phyloP scores from a whole-genome alignment of 2,797 vertebrate genomes.

The Pampus argenteus region DNA sequence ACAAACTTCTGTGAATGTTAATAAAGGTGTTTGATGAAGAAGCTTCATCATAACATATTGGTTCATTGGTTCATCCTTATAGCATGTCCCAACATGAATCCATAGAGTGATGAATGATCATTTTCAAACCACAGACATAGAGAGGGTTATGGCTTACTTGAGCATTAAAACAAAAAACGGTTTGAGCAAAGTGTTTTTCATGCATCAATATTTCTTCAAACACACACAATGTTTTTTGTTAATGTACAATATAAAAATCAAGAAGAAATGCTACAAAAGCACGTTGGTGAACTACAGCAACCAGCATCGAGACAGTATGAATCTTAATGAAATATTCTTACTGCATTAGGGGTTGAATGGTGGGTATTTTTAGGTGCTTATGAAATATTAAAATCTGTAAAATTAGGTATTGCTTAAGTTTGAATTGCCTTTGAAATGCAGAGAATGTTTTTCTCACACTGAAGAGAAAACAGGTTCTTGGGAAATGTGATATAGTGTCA shows the following conservation, averaged over 20 bases:
- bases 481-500: neutral
- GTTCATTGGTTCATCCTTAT: slow-evolving; percentile 18
- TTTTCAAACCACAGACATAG: slow-evolving; percentile 3
- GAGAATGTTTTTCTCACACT: neutral
- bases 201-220: neutral
- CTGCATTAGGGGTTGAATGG: neutral
- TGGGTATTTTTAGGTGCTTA: slow-evolving; percentile 11
- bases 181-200: neutral
- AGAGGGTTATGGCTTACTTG: neutral
- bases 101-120: slow-evolving; percentile 25
- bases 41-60: slow-evolving; percentile 31
- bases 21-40: slow-evolving; percentile 45
- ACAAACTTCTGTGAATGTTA: slow-evolving; percentile 68
- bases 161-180: neutral
- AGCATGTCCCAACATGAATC: slow-evolving; percentile 29
- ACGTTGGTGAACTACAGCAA: neutral
- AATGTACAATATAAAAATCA: too few species aligned
- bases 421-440: slow-evolving; percentile 29
- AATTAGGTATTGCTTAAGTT: neutral
- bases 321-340: neutral
- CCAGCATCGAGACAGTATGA: too few species aligned
- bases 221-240: neutral
- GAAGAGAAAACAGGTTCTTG: neutral
- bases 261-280: neutral
- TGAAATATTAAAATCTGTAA: slow-evolving; percentile 17